Conservation (phyloP, 2,888 invertebrate genomes). For the Tridacna gigas region DNA sequence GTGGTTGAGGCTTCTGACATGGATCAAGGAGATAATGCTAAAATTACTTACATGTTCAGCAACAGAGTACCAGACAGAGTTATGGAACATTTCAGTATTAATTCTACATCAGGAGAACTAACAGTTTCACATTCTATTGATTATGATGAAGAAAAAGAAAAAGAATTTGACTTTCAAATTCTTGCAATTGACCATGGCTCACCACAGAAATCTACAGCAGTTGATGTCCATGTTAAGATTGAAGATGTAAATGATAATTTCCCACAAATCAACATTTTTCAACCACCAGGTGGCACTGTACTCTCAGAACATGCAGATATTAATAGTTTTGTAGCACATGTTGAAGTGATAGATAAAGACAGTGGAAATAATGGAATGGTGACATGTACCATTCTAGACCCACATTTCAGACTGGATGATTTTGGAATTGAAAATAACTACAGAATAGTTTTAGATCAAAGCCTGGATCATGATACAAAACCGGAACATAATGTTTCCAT, state of each 20-base stretch:
- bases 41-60: constrained; percentile 84
- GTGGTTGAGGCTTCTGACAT: constrained; percentile 91
- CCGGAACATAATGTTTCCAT: constrained; percentile 74
- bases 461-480: constrained; percentile 76
- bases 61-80: constrained; percentile 59
- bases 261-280: constrained; percentile 92
- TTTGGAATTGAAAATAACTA: constrained; percentile 68
- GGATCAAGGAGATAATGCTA: constrained; percentile 92
- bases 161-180: constrained; percentile 91
- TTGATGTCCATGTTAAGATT: constrained; percentile 86
- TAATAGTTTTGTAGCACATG: constrained; percentile 96
- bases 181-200: constrained; percentile 73
- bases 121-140: constrained; percentile 92
- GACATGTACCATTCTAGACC: constrained; percentile 70
- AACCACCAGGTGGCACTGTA: constrained; percentile 90
- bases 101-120: constrained; percentile 94
- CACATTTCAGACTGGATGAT: constrained; percentile 71
- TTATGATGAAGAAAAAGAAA: constrained; percentile 90
- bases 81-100: constrained; percentile 86
- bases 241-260: constrained; percentile 95
- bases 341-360: constrained; percentile 88
- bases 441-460: constrained; percentile 71
- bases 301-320: constrained; percentile 89
- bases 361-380: constrained; percentile 77
- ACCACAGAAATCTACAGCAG: constrained; percentile 82